Conservation (phyloP, 2,797 vertebrate genomes). For the Mormyrops boulengeri region DNA sequence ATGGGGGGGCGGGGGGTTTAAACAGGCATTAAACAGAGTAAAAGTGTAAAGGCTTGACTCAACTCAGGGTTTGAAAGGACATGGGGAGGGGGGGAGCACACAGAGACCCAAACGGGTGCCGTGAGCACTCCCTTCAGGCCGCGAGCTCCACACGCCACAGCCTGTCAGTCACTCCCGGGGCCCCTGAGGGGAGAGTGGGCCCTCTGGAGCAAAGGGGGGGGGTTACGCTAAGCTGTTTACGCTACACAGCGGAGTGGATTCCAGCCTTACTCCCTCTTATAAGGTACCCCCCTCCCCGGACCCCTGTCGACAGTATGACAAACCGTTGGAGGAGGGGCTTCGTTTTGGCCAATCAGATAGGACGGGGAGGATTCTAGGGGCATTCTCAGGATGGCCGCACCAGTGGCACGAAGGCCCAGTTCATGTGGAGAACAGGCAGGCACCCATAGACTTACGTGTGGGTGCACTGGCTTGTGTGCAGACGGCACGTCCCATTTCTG, state of each 20-base stretch:
- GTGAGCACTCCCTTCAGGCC: neutral
- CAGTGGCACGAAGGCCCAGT: neutral
- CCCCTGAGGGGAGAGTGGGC: neutral
- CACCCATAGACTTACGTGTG: neutral
- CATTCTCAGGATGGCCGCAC: neutral
- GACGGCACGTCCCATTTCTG: neutral
- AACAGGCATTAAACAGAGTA: neutral
- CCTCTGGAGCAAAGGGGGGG: neutral
- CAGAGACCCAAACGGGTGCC: neutral
- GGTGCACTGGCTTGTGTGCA: neutral
- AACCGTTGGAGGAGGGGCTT: neutral
- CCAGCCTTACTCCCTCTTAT: neutral
- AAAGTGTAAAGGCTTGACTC: neutral
- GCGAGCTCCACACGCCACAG: neutral
- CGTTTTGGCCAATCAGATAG: neutral
- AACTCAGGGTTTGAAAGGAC: constrained; percentile 4
- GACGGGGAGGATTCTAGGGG: neutral
- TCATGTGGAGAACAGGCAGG: neutral
- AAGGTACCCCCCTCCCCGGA: neutral
- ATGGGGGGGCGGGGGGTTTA: neutral
- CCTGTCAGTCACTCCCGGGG: neutral
- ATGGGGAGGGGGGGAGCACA: neutral
- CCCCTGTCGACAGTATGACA: no score
- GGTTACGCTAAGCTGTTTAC: neutral
- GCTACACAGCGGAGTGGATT: constrained; percentile 1